Conservation (phyloP, 2,113 vertebrate species). For the Meles meles region DNA sequence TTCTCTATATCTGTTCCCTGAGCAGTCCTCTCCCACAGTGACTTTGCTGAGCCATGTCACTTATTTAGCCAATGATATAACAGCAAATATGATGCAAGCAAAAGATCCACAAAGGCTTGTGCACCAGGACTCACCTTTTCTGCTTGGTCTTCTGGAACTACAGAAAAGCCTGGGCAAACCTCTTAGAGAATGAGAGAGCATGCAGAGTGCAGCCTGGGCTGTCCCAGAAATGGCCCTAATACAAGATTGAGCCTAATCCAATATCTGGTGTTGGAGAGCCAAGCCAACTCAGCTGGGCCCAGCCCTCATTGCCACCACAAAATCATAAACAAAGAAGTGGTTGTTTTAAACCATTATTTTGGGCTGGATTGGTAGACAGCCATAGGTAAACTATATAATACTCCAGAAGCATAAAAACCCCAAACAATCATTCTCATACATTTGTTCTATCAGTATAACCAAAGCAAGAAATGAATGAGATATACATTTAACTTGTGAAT, state of each 20-base stretch:
- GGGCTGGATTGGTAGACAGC: neutral
- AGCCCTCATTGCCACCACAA: neutral
- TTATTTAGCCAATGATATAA: neutral
- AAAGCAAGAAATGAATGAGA: constrained; percentile 7
- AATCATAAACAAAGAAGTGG: neutral
- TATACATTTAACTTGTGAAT: neutral
- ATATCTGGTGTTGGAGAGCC: neutral
- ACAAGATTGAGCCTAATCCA: neutral
- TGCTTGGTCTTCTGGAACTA: neutral
- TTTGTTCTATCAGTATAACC: neutral
- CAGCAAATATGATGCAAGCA: neutral
- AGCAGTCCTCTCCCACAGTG: neutral
- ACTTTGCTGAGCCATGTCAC: neutral
- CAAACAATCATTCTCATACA: neutral
- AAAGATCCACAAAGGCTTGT: neutral
- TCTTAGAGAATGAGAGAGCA: neutral
- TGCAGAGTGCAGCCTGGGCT: neutral
- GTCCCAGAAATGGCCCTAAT: neutral
- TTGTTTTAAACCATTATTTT: neutral
- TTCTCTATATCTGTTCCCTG: neutral
- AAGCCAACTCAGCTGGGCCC: neutral
- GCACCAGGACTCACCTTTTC: neutral
- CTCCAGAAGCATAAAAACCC: neutral
- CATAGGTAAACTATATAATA: neutral
- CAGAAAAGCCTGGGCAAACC: neutral